Evolutionary conservation across 1,140 invertebrate species (phyloP).

Genomic region (Drosophila nikananu): DNA sequence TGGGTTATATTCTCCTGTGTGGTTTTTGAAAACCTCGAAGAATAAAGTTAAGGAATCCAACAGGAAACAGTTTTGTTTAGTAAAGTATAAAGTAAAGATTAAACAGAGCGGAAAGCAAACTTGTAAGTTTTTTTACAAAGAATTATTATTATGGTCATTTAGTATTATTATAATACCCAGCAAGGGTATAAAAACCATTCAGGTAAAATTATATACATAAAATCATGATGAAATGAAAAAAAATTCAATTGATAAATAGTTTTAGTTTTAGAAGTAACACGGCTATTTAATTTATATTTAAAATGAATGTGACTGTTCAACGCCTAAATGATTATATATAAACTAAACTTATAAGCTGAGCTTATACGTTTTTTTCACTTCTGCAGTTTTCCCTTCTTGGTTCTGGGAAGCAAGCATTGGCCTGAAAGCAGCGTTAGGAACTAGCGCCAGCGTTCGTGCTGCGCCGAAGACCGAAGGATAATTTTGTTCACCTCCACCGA

Average conservation of each 20-base stretch:
- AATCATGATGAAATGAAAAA: background rate
- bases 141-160: no score
- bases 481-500: constrained; percentile 28
- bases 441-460: constrained; percentile 55
- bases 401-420: constrained; percentile 15
- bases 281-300: constrained; percentile 7
- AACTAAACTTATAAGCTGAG: no score
- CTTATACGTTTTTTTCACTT: no score
- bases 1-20: no score
- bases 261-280: background rate
- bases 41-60: no score
- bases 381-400: background rate
- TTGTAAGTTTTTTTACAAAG: no score
- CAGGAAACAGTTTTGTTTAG: no score
- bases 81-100: no score
- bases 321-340: background rate
- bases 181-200: background rate
- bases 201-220: background rate
- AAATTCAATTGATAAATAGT: no score
- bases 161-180: no score
- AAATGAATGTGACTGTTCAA: constrained; percentile 24
- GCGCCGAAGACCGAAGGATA: constrained; percentile 18
- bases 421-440: background rate
- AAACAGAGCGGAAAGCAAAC: no score
- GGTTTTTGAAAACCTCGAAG: no score